Evolutionary conservation across 1,140 invertebrate genomes (phyloP), one percentile per base, ranked within the genome.

Genomic region (Caenorhabditis briggsae): DNA sequence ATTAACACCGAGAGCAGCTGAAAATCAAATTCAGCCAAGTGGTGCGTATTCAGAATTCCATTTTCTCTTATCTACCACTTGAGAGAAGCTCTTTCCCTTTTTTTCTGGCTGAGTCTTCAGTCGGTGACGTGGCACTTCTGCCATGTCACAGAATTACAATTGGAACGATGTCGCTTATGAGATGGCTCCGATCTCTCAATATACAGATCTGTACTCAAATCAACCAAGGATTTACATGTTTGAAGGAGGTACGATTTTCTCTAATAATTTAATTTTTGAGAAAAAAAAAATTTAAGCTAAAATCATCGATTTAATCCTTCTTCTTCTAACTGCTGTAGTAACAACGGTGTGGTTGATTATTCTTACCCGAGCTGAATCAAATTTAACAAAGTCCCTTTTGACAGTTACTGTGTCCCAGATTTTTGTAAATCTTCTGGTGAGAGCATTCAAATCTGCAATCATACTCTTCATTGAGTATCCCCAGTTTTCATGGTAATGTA

Each of bases 151-250:
- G 43, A n/a, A 16, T 25, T 78, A 53, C 70, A 78, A 78, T 78
- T 78, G 70, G 70, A 78, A 78, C 53, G 70, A 50, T 23, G 43
- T 78, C 2, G 70, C 70, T 9, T 78, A 78, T 50, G 70, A 78
- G n/a, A 78, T 78, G 70, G 18, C 70, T 20, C 70, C 70, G n/a
- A 78, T 78, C 16, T 78, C 70, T 12, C 70, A 53, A 23, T 78
- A 78, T 46, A 50, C 70, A 8, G 70, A 78, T 53, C 18, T 78
- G n/a, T 78, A 78, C n/a, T 78, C 70, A 7, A 78, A 78, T 50
- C 70, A 78, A 78, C 43, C 70, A 6, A 53, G 70, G 50, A 78
- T 78, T 14, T 78, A 78, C 12, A 78, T 78, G 70, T 78, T 78
- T 14, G 70, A 78, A 78, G 70, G 70, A 78, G 46, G 70, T 78